Conservation (phyloP, 92 coral and sea anemone species). For the Porites rus region DNA sequence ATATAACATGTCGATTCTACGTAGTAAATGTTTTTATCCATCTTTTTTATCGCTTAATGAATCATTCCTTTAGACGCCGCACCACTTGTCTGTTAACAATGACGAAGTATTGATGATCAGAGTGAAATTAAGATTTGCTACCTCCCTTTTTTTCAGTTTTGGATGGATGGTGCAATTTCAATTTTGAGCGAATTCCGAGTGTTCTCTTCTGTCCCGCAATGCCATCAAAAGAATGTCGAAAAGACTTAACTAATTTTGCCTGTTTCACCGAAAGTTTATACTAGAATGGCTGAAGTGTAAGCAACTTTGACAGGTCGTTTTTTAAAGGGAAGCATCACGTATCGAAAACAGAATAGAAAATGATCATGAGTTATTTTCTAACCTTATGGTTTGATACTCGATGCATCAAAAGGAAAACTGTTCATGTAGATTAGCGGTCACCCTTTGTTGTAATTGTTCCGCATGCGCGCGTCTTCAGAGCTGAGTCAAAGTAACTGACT, state of each 20-base stretch:
- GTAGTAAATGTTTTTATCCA: background rate
- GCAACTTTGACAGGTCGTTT: too few relatives aligned
- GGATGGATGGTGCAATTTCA: background rate
- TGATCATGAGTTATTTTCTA: background rate
- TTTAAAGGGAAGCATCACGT: too few relatives aligned
- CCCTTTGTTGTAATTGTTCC: background rate
- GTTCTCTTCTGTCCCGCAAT: background rate
- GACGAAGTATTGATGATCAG: background rate
- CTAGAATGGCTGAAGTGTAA: background rate
- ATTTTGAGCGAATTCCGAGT: background rate
- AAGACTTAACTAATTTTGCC: background rate
- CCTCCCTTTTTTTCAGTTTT: background rate
- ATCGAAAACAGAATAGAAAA: too few relatives aligned
- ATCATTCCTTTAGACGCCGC: background rate
- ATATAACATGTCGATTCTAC: background rate
- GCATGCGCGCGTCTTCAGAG: too few relatives aligned
- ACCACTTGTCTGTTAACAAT: background rate
- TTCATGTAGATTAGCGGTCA: background rate
- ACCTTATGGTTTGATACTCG: background rate
- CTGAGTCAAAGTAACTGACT: background rate
- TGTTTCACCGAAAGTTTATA: background rate
- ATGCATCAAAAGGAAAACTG: background rate
- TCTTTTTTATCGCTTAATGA: background rate
- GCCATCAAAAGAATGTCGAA: conserved; percentile 4
- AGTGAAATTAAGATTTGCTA: background rate